Percentiles rank a stretch among this genome's conserved stretches.
Evolutionary conservation across 2,113 vertebrate genomes (phyloP).

Genomic region (Atractosteus spatula): DNA sequence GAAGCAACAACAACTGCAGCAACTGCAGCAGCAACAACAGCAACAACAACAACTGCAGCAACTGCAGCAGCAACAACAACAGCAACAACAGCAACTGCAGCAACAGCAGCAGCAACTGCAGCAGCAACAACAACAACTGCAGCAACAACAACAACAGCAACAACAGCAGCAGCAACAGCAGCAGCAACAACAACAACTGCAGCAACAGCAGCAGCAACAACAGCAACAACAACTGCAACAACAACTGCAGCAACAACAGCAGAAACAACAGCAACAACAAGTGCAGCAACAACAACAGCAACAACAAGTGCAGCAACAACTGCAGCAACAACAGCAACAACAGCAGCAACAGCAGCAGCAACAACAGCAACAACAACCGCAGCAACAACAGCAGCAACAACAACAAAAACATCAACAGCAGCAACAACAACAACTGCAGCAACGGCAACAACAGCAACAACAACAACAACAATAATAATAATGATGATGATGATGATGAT

Average conservation of each 20-base stretch:
- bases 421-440: no score
- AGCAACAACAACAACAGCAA: constrained; percentile 63
- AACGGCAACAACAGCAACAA: no score
- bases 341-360: no score
- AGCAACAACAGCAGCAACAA: no score
- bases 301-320: not conserved
- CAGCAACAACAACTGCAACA: not conserved
- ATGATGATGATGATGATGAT: no score
- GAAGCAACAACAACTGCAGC: constrained; percentile 56
- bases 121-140: constrained; percentile 59
- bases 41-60: constrained; percentile 37
- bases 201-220: no score
- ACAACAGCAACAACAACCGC: no score
- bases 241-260: constrained; percentile 52
- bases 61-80: constrained; percentile 64
- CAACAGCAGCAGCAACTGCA: constrained; percentile 49
- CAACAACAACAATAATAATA: no score
- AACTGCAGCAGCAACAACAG: constrained; percentile 50
- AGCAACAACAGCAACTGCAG: constrained; percentile 56
- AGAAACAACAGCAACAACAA: constrained; percentile 51
- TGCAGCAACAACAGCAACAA: no score
- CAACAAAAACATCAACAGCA: no score
- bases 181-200: no score
- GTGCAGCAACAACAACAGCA: constrained; percentile 70
- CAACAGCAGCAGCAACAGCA: no score